A percentile compares a stretch with the other conserved stretches of the same genome.
phyloP scores from a whole-genome alignment of 2,888 invertebrate genomes.

The Idaea dimidiata region DNA sequence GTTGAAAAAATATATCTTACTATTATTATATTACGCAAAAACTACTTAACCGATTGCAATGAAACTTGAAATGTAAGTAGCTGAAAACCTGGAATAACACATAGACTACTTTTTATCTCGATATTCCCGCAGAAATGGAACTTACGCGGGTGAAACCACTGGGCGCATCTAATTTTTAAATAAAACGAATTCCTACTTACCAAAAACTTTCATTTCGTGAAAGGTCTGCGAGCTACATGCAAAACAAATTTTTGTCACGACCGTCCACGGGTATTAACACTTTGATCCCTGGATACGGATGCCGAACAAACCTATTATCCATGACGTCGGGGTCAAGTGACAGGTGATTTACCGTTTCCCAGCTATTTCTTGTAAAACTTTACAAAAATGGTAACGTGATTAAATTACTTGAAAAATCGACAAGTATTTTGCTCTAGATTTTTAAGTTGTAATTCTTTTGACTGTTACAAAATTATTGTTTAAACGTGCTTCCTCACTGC shows the following conservation, averaged over 20 bases:
- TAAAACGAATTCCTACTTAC: not conserved
- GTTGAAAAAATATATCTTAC: too few relatives aligned
- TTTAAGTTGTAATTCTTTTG: not conserved
- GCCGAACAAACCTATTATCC: conserved; percentile 67
- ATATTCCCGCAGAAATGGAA: too few relatives aligned
- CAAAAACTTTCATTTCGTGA: conserved; percentile 37
- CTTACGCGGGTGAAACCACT: too few relatives aligned
- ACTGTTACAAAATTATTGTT: not conserved
- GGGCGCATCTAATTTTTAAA: too few relatives aligned
- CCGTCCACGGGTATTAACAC: conserved; percentile 67
- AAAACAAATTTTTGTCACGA: conserved; percentile 51
- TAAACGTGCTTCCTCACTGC: too few relatives aligned
- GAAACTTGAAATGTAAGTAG: too few relatives aligned
- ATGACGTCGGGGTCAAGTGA: conserved; percentile 69
- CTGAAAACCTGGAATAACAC: too few relatives aligned
- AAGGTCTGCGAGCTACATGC: conserved; percentile 20
- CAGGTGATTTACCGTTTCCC: conserved; percentile 61
- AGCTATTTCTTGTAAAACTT: conserved; percentile 34
- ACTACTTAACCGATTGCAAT: too few relatives aligned
- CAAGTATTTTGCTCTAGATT: conserved; percentile 2
- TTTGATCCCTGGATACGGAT: conserved; percentile 56
- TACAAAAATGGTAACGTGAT: conserved; percentile 48
- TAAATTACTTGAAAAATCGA: conserved; percentile 30
- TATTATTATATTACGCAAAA: too few relatives aligned
- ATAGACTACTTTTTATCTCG: too few relatives aligned